Conservation (phyloP, 2,113 vertebrate species). For the Forbesichthys agassizii region DNA sequence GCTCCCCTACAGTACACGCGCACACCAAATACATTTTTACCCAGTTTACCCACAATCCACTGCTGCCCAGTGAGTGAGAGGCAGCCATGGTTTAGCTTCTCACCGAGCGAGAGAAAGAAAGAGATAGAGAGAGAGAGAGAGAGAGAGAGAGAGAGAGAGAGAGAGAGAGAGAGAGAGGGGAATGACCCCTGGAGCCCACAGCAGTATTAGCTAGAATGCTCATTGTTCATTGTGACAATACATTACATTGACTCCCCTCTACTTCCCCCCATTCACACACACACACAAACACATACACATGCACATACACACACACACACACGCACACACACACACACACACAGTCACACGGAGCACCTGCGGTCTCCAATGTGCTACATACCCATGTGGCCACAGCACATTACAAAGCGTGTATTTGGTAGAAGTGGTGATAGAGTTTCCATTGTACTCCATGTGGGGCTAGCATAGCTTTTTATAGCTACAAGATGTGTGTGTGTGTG, state of each 20-base stretch:
- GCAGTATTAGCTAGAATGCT: conserved; percentile 70
- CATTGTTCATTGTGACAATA: conserved; percentile 73
- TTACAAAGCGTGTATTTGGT: conserved; percentile 60
- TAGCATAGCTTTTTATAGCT: conserved; percentile 63
- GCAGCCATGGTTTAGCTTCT: background rate
- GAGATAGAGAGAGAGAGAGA: conserved; percentile 9
- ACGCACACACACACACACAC: background rate
- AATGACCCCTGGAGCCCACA: conserved; percentile 58
- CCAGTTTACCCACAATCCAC: conserved; percentile 14
- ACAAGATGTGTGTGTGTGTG: background rate
- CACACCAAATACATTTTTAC: conserved; percentile 22
- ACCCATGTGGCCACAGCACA: conserved; percentile 46
- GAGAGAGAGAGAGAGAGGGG: conserved; percentile 29
- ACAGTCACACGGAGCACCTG: background rate
- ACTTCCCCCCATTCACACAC: no score
- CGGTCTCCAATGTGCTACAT: conserved; percentile 4
- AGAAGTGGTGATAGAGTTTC: conserved; percentile 60
- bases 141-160: conserved; percentile 10
- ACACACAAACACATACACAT: conserved; percentile 9
- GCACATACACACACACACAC: no score
- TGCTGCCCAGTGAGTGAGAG: no score
- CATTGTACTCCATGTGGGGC: conserved; percentile 51
- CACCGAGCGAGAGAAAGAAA: conserved; percentile 11
- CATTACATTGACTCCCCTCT: background rate
- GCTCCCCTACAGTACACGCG: conserved; percentile 1